Percentiles rank a stretch among this genome's conserved stretches.
Evolutionary conservation across 2,113 vertebrate species (phyloP).

Genomic region (Hyperoodon ampullatus): DNA sequence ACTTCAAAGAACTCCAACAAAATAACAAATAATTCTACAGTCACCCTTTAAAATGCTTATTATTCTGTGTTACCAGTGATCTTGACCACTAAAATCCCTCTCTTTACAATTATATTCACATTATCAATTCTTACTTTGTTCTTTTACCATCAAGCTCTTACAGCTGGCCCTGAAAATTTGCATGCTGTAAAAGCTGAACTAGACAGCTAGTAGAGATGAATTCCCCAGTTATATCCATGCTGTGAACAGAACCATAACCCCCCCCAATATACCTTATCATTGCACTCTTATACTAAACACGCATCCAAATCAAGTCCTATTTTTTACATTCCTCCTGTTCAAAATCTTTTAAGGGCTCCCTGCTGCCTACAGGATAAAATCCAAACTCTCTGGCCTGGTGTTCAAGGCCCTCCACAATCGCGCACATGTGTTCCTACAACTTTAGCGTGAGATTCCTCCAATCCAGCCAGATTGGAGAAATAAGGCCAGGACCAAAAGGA

Average conservation of each 20-base stretch:
- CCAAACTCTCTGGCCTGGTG: slow-evolving; percentile 50
- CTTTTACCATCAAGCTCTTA: slow-evolving; percentile 78
- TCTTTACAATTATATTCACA: slow-evolving; percentile 78
- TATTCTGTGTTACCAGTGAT: slow-evolving; percentile 71
- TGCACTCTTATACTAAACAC: slow-evolving; percentile 70
- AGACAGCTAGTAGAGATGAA: slow-evolving; percentile 69
- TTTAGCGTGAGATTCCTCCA: neutral
- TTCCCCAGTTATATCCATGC: slow-evolving; percentile 59
- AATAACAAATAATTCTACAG: slow-evolving; percentile 84
- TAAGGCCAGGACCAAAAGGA: slow-evolving; percentile 38
- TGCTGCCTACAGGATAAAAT: slow-evolving; percentile 63
- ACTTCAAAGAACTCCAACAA: slow-evolving; percentile 83
- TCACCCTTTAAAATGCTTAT: slow-evolving; percentile 82
- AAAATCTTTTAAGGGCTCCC: slow-evolving; percentile 70
- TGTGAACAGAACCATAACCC: slow-evolving; percentile 62
- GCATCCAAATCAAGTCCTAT: slow-evolving; percentile 67
- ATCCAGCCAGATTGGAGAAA: slow-evolving; percentile 39
- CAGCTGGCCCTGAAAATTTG: slow-evolving; percentile 81
- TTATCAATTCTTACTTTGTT: slow-evolving; percentile 83
- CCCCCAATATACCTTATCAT: slow-evolving; percentile 72
- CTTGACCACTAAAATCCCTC: slow-evolving; percentile 69
- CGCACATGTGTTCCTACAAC: slow-evolving; percentile 12
- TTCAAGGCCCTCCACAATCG: slow-evolving; percentile 50
- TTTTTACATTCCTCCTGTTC: slow-evolving; percentile 64
- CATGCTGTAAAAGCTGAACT: slow-evolving; percentile 76